phyloP scores from a whole-genome alignment of 2,888 invertebrate species.

The Cremastinae sp. region DNA sequence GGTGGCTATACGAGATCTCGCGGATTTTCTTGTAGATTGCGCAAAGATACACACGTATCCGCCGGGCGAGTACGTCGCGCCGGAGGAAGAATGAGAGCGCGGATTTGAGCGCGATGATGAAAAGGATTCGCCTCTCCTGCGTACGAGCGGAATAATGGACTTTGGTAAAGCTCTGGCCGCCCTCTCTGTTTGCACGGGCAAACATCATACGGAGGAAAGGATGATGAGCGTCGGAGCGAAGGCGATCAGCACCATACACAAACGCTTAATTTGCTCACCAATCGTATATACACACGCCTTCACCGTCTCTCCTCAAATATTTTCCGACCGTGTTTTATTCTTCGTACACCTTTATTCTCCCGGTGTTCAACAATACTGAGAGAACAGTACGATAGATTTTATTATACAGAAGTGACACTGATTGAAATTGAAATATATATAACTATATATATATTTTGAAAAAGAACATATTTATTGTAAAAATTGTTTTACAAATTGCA shows the following conservation, averaged over 20 bases:
- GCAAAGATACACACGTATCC: neutral
- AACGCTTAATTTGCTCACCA: constrained; percentile 54
- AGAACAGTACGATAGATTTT: no score
- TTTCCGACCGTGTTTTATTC: no score
- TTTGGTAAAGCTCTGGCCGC: constrained; percentile 19
- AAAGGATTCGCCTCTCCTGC: constrained; percentile 27
- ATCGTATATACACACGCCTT: constrained; percentile 32
- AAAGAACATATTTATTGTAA: no score
- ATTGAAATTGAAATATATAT: no score
- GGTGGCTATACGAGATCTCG: constrained; percentile 10
- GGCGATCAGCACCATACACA: constrained; percentile 55
- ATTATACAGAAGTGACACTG: no score
- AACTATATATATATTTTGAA: no score
- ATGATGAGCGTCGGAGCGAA: constrained; percentile 37
- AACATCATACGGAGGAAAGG: constrained; percentile 43
- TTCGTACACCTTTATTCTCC: no score
- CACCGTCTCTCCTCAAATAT: no score
- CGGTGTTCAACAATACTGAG: no score
- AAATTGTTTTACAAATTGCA: neutral
- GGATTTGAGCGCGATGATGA: constrained; percentile 16
- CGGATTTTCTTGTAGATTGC: neutral
- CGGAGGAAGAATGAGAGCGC: constrained; percentile 7
- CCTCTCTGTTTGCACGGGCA: constrained; percentile 45
- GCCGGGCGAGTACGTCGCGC: constrained; percentile 1
- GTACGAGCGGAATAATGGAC: constrained; percentile 27